These are phyloP conservation scores for Agrilus mali DNA, from an alignment of 2,888 invertebrate species.

Conservation along the genomic window DNA sequence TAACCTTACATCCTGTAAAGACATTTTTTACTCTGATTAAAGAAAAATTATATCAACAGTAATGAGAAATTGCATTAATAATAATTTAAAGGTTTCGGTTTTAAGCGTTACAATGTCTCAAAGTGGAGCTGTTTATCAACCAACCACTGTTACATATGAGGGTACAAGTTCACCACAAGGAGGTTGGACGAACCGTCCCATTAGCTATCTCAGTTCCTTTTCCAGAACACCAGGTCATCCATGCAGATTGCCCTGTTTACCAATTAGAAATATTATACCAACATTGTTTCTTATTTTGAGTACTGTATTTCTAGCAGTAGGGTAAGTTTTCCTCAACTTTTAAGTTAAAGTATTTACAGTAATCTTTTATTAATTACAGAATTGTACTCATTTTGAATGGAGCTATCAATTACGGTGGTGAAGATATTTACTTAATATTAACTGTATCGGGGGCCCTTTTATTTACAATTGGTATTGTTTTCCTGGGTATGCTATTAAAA, in stretches of 20 bases:
- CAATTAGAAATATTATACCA: constrained; percentile 24
- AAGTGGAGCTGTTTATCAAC: constrained; percentile 61
- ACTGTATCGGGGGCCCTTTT: constrained; percentile 51
- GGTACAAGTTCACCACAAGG: constrained; percentile 27
- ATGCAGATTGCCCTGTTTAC: constrained; percentile 38
- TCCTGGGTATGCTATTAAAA: constrained; percentile 37
- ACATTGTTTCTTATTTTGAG: constrained; percentile 27
- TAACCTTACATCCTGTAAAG: no score
- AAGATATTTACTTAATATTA: constrained; percentile 33
- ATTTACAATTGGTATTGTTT: constrained; percentile 45
- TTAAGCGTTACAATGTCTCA: constrained; percentile 44
- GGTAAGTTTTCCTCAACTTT: constrained; percentile 18
- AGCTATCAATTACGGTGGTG: constrained; percentile 12
- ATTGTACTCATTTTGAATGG: constrained; percentile 8
- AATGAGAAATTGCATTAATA: no score
- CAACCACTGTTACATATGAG: constrained; percentile 66
- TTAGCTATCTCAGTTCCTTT: constrained; percentile 35
- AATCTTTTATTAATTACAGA: constrained; percentile 7
- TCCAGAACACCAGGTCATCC: constrained; percentile 43
- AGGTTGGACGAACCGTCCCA: constrained; percentile 30
- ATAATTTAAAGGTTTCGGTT: not conserved
- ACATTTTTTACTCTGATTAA: no score
- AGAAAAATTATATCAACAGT: no score
- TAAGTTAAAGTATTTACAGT: not conserved
- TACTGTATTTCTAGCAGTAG: constrained; percentile 26